Base-by-base conservation (phyloP, 2,113 vertebrate genomes). In the Toxotes chatareus region DNA sequence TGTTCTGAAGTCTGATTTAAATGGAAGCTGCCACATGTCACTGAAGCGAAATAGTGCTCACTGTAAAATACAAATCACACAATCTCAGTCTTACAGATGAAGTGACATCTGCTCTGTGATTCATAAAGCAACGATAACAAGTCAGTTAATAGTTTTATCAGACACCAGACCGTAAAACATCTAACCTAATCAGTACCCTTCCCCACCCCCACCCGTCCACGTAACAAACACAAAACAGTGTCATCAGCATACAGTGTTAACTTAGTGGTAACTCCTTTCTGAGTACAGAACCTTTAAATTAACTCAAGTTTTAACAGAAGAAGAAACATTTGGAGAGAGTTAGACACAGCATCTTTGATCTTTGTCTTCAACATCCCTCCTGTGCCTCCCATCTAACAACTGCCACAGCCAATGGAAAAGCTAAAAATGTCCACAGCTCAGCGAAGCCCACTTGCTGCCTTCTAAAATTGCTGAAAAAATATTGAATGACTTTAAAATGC, bases 11-110 rank as follows among this genome's bases (percentile, higher is more conserved):
- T 93, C 87, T 79, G 87, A 88, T 91, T 92, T 85, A 78, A 94
- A 93, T 91, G 80, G 87, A 95, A 95, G 93, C 95, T 90, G 92
- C 92, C 93, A 94, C 90, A 90, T 84, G 85, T 93, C 91, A 94
- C 92, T 93, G 88, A 94, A 95, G 92, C 94, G 71, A 88, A 94
- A 92, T 79, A 92, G 93, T 92, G 93, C 91, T 92, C 91, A 93
- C 94, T 93, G 88, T 87, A 88, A 93, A 91, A 92, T 87, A 94
- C 93, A 93, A 93, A 92, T 93, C 92, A 93, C 92, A 93, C 91
- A 87, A 91, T 92, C 91, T 91, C 91, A 89, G 91, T 89, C 87
- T 81, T 84, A 87, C 86, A 86, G 85, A 92, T 77, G 85, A 93
- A 76, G 89, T 88, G 88, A 92, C 90, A 90, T 89, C 91, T 91